Percentiles rank a stretch among this genome's conserved stretches.
Conservation (phyloP, 2,888 invertebrate genomes). For the Macrophya alboannulata region DNA sequence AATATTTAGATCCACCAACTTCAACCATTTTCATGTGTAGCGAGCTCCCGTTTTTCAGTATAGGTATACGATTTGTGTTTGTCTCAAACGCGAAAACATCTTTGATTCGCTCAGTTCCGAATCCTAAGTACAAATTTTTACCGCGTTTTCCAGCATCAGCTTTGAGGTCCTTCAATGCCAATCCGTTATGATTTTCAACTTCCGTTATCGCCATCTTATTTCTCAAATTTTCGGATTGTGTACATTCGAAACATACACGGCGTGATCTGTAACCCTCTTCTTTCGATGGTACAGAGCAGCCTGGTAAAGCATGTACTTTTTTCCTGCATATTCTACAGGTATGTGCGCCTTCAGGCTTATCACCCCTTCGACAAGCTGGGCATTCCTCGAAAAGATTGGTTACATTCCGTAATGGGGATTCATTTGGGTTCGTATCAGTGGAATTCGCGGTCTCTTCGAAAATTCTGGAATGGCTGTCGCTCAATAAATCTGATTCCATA, state of each 20-base stretch:
- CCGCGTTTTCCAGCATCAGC: neutral
- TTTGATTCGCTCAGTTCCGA: neutral
- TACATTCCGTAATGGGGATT: neutral
- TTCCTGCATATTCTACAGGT: conserved; percentile 42
- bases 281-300: conserved; percentile 24
- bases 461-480: neutral
- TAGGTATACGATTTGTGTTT: neutral
- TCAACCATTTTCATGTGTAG: neutral
- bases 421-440: neutral
- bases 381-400: conserved; percentile 1
- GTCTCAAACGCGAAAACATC: conserved; percentile 5
- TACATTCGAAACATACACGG: conserved; percentile 3
- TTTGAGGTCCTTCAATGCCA: neutral
- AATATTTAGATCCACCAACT: neutral
- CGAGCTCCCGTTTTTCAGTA: neutral
- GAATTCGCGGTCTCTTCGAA: neutral
- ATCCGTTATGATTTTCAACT: conserved; percentile 6
- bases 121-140: neutral
- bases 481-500: neutral
- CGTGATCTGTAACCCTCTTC: conserved; percentile 45
- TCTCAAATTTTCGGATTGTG: neutral
- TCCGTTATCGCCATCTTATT: conserved; percentile 16
- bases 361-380: conserved; percentile 38
- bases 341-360: conserved; percentile 45
- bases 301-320: conserved; percentile 27